Evolutionary conservation across 1,140 invertebrate genomes (phyloP).

Genomic region (Anastrepha ludens): DNA sequence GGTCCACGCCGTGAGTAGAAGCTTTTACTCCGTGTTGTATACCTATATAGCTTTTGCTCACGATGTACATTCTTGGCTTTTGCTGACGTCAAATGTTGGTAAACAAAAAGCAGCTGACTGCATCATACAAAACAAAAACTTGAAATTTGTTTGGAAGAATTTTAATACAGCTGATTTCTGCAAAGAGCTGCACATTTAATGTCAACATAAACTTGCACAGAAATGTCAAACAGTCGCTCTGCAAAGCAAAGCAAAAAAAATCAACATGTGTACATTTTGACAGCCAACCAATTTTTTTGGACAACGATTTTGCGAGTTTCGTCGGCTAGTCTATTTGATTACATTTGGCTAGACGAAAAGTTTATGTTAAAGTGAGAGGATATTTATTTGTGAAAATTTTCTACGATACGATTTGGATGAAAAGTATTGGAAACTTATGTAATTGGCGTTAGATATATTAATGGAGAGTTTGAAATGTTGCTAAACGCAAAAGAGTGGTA

Average conservation of each 20-base stretch:
- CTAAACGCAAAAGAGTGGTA: background rate
- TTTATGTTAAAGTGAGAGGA: slow-evolving; percentile 9
- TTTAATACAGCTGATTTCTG: slow-evolving; percentile 41
- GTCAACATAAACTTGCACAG: background rate
- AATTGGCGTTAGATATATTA: background rate
- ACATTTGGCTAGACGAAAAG: background rate
- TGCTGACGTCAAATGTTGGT: background rate
- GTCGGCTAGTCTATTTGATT: background rate
- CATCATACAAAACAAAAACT: background rate
- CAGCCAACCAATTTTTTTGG: background rate
- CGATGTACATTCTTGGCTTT: background rate
- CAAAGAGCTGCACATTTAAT: background rate
- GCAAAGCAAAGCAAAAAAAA: slow-evolving; percentile 15
- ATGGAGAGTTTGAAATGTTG: background rate
- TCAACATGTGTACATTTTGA: slow-evolving; percentile 13
- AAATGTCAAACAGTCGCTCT: slow-evolving; percentile 26
- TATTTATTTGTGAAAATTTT: background rate
- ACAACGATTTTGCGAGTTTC: background rate
- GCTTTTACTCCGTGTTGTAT: no score
- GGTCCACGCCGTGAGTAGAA: no score
- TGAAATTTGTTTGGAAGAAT: background rate
- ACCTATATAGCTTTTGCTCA: background rate
- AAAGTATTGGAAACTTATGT: slow-evolving; percentile 19
- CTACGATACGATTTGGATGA: background rate
- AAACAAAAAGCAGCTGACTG: slow-evolving; percentile 27